Base-by-base conservation (phyloP, 2,888 invertebrate genomes). In the Dynastes tityus region DNA sequence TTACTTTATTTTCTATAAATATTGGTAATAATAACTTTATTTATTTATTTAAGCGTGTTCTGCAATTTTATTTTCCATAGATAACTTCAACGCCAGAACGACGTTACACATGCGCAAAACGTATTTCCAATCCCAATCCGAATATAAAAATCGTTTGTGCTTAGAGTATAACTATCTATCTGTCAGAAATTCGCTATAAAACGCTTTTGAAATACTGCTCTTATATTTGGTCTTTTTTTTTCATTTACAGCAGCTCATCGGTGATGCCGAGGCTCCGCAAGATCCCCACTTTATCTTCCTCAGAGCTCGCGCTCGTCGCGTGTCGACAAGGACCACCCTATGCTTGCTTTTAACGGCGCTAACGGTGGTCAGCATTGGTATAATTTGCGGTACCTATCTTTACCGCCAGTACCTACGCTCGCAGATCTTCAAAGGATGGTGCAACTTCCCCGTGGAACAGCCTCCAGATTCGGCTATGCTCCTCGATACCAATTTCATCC, bases 381-480 rank as follows among this genome's bases (percentile, higher is more conserved):
- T 94, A 53, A 88, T 92, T 75, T 93, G 94, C 6, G 96, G 95
- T 3, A 91, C 95, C 77, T 93, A 94, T 85, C 89, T 97, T 75
- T 96, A 96, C 89, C 92, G 92, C 75, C 92, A 95, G 83, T 94
- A 94, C 86, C 90, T 92, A 13, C 91, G 91, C 77, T 90, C 90
- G 65, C 92, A 92, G 85, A 91, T 92, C 84, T 93, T 92, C 88
- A 91, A 91, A 79, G 94, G 94, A 45, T 93, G 92, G 91, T 94
- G 94, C 87, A 91, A 91, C 78, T 92, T 95, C 78, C 94, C 94
- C 0, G 91, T 92, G 78, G 88, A 90, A 71, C 84, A 84, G 27
- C 82, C 61, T 11, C 53, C 79, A 49, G 78, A 80, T 53, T 77
- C 78, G 40, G 75, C 79, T 40, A 79, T 78, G 58, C 68, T 78